These are phyloP conservation scores for Tyrophagus putrescentiae DNA, from an alignment of 1,140 invertebrate species.

Conservation along the genomic window DNA sequence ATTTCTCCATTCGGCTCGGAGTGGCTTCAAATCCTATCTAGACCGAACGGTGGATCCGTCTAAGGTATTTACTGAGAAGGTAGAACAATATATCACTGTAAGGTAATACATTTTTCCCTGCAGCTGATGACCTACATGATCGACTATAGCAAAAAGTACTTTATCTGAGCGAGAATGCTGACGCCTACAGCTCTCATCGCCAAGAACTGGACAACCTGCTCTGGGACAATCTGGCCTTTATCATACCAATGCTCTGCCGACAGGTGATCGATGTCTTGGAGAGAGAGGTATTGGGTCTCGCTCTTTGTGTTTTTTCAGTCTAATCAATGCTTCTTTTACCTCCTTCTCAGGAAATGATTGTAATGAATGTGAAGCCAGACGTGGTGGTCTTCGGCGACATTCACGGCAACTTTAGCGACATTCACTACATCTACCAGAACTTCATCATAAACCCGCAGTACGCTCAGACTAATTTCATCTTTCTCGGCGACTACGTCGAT, in stretches of 20 bases:
- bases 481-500: constrained; percentile 53
- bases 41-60: neutral
- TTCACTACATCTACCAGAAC: constrained; percentile 45
- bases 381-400: constrained; percentile 34
- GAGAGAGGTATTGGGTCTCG: no score
- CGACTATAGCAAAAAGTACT: neutral
- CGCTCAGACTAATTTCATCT: constrained; percentile 44
- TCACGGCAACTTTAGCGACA: constrained; percentile 45
- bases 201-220: neutral
- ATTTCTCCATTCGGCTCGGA: neutral
- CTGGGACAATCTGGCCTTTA: neutral
- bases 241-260: neutral
- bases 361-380: neutral
- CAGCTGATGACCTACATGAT: neutral
- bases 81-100: no score
- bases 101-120: no score
- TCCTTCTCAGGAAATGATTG: neutral
- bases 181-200: neutral
- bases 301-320: no score
- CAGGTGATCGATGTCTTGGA: neutral
- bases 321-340: no score
- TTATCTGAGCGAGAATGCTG: neutral
- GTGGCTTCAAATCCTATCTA: neutral
- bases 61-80: no score
- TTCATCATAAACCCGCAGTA: constrained; percentile 44